Evolutionary conservation across 2,113 vertebrate genomes (phyloP).

Genomic region (Jacana jacana): DNA sequence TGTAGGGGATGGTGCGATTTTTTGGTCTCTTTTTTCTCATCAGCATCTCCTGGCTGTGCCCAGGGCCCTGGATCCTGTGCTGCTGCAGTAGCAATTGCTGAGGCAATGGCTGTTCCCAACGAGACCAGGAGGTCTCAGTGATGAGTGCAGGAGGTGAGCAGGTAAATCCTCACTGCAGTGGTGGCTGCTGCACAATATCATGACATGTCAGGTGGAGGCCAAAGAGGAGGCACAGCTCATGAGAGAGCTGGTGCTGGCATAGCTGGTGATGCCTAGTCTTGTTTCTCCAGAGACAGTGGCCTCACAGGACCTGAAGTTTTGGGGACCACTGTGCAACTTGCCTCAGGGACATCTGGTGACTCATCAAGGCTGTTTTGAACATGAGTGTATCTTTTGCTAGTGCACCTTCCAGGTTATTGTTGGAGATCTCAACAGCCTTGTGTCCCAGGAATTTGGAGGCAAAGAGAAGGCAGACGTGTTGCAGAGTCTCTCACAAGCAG

Average conservation of each 20-base stretch:
- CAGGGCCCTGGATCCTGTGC: not conserved
- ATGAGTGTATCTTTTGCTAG: not conserved
- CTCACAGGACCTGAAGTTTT: not conserved
- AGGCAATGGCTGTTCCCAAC: not conserved
- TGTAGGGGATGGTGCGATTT: not conserved
- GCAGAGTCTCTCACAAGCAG: not conserved
- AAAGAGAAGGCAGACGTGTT: not conserved
- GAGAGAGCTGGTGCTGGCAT: not conserved
- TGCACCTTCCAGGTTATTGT: not conserved
- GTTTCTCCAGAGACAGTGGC: not conserved
- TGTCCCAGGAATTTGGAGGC: not conserved
- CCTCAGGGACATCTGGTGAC: not conserved
- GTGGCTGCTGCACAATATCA: not conserved
- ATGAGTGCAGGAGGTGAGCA: not conserved
- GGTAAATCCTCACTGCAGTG: not conserved
- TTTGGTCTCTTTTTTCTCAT: not conserved
- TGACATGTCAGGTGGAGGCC: not conserved
- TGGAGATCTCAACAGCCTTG: not conserved
- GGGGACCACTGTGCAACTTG: not conserved
- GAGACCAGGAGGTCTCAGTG: not conserved
- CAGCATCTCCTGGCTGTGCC: not conserved
- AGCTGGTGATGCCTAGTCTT: not conserved
- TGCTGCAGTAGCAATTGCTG: not conserved
- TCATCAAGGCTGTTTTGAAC: not conserved
- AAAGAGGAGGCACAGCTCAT: not conserved